Percentiles rank a stretch among this genome's conserved stretches.
These are phyloP conservation scores for Crotophaga sulcirostris DNA, from an alignment of 2,113 vertebrate genomes.

Conservation along the genomic window DNA sequence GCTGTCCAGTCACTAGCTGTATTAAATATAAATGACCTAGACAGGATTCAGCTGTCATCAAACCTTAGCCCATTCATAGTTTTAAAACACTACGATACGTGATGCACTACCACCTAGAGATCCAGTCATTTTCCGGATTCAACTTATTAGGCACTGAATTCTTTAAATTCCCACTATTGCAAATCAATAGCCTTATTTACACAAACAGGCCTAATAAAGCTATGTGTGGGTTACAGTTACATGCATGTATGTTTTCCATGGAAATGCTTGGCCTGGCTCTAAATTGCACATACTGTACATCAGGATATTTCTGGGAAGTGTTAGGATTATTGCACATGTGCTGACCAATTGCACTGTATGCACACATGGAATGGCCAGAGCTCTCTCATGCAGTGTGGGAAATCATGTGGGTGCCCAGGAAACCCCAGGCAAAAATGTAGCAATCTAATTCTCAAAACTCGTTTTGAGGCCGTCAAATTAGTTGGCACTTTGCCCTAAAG, in stretches of 20 bases:
- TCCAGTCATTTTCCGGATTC: not conserved
- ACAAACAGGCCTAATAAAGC: not conserved
- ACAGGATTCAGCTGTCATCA: not conserved
- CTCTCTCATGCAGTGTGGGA: rapidly evolving
- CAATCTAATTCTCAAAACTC: not conserved
- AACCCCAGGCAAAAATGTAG: not conserved
- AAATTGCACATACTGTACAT: rapidly evolving
- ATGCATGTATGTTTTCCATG: rapidly evolving
- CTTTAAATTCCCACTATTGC: not conserved
- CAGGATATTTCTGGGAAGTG: not conserved
- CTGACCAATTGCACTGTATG: not conserved
- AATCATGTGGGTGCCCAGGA: not conserved
- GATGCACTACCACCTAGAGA: not conserved
- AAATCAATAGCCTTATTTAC: not conserved
- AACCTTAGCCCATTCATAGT: not conserved
- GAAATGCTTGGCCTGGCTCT: not conserved
- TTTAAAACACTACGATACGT: not conserved
- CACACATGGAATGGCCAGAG: no score
- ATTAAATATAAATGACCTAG: not conserved
- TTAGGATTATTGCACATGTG: not conserved
- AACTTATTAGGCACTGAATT: not conserved
- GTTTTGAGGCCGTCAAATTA: not conserved
- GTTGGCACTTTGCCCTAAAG: not conserved
- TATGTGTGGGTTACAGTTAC: not conserved
- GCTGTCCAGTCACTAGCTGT: not conserved